phyloP scores from a whole-genome alignment of 2,113 vertebrate genomes.

The Vanacampus margaritifer region DNA sequence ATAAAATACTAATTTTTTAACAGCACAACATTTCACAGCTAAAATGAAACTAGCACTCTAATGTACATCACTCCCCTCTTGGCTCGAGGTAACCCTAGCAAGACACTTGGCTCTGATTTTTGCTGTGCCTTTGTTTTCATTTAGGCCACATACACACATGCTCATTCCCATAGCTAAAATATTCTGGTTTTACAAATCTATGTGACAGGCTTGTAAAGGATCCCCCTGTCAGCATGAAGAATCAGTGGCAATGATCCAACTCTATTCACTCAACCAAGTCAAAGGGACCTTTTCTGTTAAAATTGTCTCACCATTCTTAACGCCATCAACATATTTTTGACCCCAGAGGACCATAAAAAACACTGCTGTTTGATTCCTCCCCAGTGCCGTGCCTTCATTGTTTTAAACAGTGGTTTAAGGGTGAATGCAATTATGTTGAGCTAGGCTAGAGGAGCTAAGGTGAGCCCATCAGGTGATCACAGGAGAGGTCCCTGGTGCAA shows the following conservation, averaged over 20 bases:
- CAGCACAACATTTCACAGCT: background rate
- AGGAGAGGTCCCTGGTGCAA: slow-evolving; percentile 29
- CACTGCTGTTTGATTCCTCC: slow-evolving; percentile 9
- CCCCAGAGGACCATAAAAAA: background rate
- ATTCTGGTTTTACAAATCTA: slow-evolving; percentile 64
- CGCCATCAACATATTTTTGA: slow-evolving; percentile 5
- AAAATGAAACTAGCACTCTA: slow-evolving; percentile 11
- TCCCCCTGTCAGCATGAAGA: slow-evolving; percentile 67
- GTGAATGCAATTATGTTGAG: slow-evolving; percentile 50
- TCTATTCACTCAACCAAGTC: slow-evolving; percentile 39
- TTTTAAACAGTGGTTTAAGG: slow-evolving; percentile 47
- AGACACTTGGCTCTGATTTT: slow-evolving; percentile 43
- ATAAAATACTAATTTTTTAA: background rate
- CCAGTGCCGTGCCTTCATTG: slow-evolving; percentile 25
- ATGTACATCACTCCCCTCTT: slow-evolving; percentile 24
- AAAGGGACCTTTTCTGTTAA: slow-evolving; percentile 46
- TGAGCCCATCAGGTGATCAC: slow-evolving; percentile 44
- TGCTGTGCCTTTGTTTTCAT: slow-evolving; percentile 39
- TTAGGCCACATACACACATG: slow-evolving; percentile 37
- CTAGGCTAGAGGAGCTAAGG: slow-evolving; percentile 35
- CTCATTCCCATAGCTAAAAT: slow-evolving; percentile 48
- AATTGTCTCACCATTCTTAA: background rate
- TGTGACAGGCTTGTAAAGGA: slow-evolving; percentile 68
- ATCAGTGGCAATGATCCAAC: slow-evolving; percentile 56
- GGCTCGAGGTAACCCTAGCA: slow-evolving; percentile 28